A percentile compares a stretch with the other conserved stretches of the same genome.
phyloP scores from a whole-genome alignment of 2,113 vertebrate genomes.

The Pitta sordida region DNA sequence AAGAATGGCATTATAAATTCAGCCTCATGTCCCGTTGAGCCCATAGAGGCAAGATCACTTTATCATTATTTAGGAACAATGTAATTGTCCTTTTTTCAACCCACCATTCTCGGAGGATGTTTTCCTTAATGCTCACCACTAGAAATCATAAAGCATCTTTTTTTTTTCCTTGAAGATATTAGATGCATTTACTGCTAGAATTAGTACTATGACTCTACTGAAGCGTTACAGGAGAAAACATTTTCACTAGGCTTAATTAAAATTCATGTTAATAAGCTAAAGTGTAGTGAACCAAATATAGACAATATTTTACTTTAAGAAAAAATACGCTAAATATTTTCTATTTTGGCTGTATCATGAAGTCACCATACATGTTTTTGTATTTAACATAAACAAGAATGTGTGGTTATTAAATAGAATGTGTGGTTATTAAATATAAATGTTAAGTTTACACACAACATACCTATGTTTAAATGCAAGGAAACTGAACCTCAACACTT shows the following conservation, averaged over 20 bases:
- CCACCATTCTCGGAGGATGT: background rate
- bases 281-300: background rate
- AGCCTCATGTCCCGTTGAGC: background rate
- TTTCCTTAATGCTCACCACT: background rate
- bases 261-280: constrained; percentile 37
- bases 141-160: background rate
- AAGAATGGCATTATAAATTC: background rate
- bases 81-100: background rate
- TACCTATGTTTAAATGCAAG: background rate
- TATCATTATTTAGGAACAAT: background rate
- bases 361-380: background rate
- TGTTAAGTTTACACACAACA: background rate
- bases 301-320: background rate
- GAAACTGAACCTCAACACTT: background rate
- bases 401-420: background rate
- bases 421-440: background rate
- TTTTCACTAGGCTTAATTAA: constrained; percentile 63
- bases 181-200: constrained; percentile 31
- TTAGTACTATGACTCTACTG: constrained; percentile 45
- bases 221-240: constrained; percentile 25
- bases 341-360: background rate
- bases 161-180: constrained; percentile 6
- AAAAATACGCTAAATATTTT: background rate
- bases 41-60: background rate
- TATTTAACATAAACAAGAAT: background rate